These are phyloP conservation scores for Ophraella communa DNA, from an alignment of 2,888 invertebrate genomes.

Conservation along the genomic window DNA sequence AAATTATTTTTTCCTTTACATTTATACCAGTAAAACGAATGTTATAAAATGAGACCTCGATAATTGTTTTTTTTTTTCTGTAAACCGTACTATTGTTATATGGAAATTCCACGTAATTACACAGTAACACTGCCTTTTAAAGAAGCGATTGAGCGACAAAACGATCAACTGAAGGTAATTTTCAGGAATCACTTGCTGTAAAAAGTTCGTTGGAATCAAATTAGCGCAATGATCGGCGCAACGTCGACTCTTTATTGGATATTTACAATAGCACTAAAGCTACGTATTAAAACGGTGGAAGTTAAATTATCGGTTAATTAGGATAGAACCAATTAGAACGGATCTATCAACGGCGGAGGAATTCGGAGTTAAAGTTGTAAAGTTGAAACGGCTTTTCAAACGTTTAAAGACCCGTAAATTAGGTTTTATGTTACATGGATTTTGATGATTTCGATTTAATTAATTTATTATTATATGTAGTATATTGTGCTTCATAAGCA, in stretches of 20 bases:
- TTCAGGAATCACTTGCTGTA: conserved; percentile 27
- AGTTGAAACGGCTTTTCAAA: conserved; percentile 16
- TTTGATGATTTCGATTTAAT: not conserved
- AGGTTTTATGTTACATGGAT: not conserved
- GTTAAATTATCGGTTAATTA: conserved; percentile 35
- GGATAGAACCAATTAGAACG: conserved; percentile 28
- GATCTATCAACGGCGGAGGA: conserved; percentile 8
- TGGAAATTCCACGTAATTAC: conserved; percentile 17
- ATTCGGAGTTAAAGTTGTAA: conserved; percentile 20
- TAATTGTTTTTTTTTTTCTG: not conserved
- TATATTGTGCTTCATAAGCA: too few relatives aligned
- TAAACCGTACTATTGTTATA: not conserved
- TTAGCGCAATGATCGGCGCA: conserved; percentile 30
- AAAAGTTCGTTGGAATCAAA: conserved; percentile 35
- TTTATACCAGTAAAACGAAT: too few relatives aligned
- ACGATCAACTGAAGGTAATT: conserved; percentile 22
- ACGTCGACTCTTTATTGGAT: conserved; percentile 31
- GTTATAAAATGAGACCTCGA: not conserved
- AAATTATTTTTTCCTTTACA: too few relatives aligned
- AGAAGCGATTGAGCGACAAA: conserved; percentile 22
- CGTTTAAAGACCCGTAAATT: conserved; percentile 6
- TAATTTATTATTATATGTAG: not conserved
- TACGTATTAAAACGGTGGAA: conserved; percentile 27
- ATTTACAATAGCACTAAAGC: conserved; percentile 33
- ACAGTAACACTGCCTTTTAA: conserved; percentile 9